phyloP scores from a whole-genome alignment of 2,888 invertebrate species.

The Dynastes maya region DNA sequence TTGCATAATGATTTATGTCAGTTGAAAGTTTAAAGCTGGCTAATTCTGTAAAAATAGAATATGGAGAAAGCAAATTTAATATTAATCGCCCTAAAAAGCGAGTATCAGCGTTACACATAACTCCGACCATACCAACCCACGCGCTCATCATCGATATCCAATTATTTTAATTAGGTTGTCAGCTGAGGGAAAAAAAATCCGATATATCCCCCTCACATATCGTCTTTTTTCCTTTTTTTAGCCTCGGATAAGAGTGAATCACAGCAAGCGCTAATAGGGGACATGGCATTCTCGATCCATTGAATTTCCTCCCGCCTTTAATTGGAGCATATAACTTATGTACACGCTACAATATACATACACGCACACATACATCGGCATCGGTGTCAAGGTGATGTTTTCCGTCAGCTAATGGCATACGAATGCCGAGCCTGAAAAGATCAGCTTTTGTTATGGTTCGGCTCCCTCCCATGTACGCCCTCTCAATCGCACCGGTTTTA shows the following conservation, averaged over 20 bases:
- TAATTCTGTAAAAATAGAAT: too few relatives aligned
- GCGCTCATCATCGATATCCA: background rate
- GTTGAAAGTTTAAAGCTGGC: too few relatives aligned
- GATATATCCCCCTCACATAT: background rate
- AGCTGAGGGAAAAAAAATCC: slow-evolving; percentile 8
- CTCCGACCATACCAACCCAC: background rate
- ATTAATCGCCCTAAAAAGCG: too few relatives aligned
- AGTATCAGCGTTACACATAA: too few relatives aligned
- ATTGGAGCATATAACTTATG: background rate
- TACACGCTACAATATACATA: slow-evolving; percentile 9
- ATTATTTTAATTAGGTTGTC: background rate
- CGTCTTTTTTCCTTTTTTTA: slow-evolving; percentile 2
- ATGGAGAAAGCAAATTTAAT: too few relatives aligned
- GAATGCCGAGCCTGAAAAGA: slow-evolving; percentile 39
- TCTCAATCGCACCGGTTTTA: slow-evolving; percentile 40
- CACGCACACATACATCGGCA: slow-evolving; percentile 2
- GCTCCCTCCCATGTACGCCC: background rate
- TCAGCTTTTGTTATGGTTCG: slow-evolving; percentile 40
- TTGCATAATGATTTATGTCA: too few relatives aligned
- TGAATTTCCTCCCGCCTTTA: slow-evolving; percentile 23
- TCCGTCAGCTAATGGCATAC: slow-evolving; percentile 35
- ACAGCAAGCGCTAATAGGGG: slow-evolving; percentile 31
- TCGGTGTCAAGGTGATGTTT: slow-evolving; percentile 43
- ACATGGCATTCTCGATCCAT: slow-evolving; percentile 21
- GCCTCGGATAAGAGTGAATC: slow-evolving; percentile 6